Conservation (phyloP, 1,140 invertebrate genomes). For the Pseudomyrmex gracilis region DNA sequence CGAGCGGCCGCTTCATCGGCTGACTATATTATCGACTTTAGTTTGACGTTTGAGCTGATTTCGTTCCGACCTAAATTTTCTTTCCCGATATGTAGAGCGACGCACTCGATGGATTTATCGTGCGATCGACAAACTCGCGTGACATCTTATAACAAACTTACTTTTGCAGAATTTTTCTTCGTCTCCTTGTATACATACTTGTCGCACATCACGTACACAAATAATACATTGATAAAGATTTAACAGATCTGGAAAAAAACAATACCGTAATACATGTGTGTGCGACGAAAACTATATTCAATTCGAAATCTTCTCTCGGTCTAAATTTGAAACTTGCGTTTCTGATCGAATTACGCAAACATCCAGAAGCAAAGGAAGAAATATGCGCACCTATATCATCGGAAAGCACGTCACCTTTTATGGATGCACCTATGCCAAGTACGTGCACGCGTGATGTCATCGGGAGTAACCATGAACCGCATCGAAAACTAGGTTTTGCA, state of each 20-base stretch:
- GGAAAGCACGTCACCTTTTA: constrained; percentile 1
- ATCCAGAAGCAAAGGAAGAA: neutral
- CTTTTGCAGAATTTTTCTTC: neutral
- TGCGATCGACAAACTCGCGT: constrained; percentile 21
- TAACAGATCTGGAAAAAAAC: neutral
- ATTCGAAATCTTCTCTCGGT: neutral
- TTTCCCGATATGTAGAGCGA: constrained; percentile 9
- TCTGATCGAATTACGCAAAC: neutral
- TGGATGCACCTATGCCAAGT: neutral
- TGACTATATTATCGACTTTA: constrained; percentile 55
- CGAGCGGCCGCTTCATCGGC: constrained; percentile 23
- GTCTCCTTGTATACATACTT: neutral
- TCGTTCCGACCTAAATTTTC: constrained; percentile 42
- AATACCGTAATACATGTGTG: neutral
- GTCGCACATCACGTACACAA: neutral
- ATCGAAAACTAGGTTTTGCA: constrained; percentile 46
- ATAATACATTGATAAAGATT: neutral
- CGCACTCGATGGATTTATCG: constrained; percentile 19
- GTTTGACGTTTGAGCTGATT: constrained; percentile 47
- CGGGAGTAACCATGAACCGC: constrained; percentile 17
- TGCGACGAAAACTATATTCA: constrained; percentile 7
- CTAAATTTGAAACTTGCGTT: neutral
- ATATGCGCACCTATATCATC: neutral
- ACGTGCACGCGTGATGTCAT: constrained; percentile 34
- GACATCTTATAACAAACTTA: constrained; percentile 18